Base-by-base conservation (phyloP, 1,140 invertebrate genomes). In the Drosophila tani region DNA sequence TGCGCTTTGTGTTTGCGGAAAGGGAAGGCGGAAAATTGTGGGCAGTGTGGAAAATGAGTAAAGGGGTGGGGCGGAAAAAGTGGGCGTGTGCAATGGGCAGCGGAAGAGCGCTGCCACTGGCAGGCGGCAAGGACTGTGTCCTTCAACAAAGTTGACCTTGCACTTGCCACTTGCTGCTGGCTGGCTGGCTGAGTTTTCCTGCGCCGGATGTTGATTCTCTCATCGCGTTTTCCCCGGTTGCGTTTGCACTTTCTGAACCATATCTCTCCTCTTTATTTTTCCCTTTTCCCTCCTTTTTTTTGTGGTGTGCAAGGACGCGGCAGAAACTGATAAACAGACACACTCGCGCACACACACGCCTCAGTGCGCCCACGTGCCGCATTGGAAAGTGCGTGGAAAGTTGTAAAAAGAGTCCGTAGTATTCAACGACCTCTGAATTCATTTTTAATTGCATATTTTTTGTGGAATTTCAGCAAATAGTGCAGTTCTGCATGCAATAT, bases 121-220 rank as follows among this genome's bases (percentile, higher is more conserved):
- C 84, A 75, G 60, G 59, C 73, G 38, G 75, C 53, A 56, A 15
- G 35, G 53, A 14, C 60, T 85, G 84, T 85, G 84, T 88, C 85
- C 85, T 88, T 88, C 85, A 85, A 85, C 81, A 90, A 79, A 79
- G 85, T 85, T 88, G 85, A 88, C 85, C 85, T 88, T 88, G 85
- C 85, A 85, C 85, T 88, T 88, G 85, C 85, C 85, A 88, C 85
- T 88, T 88, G 84, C 83, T 88, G 81, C 81, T 73, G 62, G 62
- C 40, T 47, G 60, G 60, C 69, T 75, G 60, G 41, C 51, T 56
- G 56, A 70, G 65, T 57, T 55, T 65, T 73, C 67, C 76, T 69
- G 75, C 76, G 76, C 84, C 84, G 85, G 81, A 83, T 84, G 84
- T 81, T 80, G 80, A 74, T 88, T 80, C 86, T 79, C 76, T 62